Conservation (phyloP, 2,888 invertebrate genomes). For the Oligia strigilis region DNA sequence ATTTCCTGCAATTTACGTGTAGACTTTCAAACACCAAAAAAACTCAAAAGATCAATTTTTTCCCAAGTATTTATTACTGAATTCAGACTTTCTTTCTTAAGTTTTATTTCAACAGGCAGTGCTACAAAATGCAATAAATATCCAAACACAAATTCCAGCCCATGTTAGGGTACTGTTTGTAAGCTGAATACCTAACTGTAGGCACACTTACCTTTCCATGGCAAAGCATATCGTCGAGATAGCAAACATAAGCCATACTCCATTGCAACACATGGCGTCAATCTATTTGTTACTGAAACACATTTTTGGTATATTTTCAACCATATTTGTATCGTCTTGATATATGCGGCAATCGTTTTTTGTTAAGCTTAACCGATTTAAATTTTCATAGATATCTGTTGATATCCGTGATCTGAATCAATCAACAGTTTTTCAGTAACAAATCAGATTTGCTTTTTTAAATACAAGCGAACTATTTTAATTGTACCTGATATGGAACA, state of each 20-base stretch:
- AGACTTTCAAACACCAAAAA: not conserved
- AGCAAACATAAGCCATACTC: constrained; percentile 88
- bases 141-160: constrained; percentile 48
- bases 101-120: not conserved
- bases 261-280: constrained; percentile 88
- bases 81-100: not conserved
- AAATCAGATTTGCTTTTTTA: constrained; percentile 72
- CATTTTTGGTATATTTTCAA: not conserved
- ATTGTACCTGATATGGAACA: constrained; percentile 99
- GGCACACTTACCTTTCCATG: constrained; percentile 83
- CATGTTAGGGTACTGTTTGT: constrained; percentile 58
- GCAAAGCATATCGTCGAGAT: constrained; percentile 81
- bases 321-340: not conserved
- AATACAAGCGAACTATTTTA: constrained; percentile 74
- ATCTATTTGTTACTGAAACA: constrained; percentile 79
- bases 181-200: constrained; percentile 73
- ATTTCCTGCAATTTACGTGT: constrained; percentile 66
- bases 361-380: not conserved
- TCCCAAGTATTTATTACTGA: not conserved
- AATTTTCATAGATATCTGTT: not conserved
- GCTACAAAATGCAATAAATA: constrained; percentile 55
- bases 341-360: not conserved
- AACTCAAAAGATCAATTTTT: not conserved
- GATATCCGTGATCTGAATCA: constrained; percentile 5
- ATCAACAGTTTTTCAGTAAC: constrained; percentile 73